phyloP scores from a whole-genome alignment of 1,140 invertebrate species.

The Drosophila pallidifrons region DNA sequence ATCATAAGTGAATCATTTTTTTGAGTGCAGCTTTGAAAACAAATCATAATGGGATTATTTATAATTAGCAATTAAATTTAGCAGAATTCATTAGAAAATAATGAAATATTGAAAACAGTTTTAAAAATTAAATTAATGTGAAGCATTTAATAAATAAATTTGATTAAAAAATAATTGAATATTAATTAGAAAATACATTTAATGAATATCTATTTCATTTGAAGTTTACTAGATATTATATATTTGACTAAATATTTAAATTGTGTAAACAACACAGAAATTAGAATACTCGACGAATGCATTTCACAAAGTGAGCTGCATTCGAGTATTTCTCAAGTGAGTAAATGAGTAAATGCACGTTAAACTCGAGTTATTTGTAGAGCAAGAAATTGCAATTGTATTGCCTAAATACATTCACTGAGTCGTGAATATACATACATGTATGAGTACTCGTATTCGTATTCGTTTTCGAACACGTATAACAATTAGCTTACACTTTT shows the following conservation, averaged over 20 bases:
- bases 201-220: no score
- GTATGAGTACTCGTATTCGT: constrained; percentile 2
- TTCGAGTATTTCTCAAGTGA: not conserved
- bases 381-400: constrained; percentile 7
- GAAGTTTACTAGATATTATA: no score
- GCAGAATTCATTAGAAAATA: no score
- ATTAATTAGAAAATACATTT: no score
- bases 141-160: no score
- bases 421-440: not conserved
- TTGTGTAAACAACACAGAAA: not conserved
- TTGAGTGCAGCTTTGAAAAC: not conserved
- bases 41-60: not conserved
- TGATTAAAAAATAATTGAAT: no score
- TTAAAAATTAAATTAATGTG: no score
- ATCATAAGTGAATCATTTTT: not conserved
- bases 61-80: no score
- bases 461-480: constrained; percentile 6
- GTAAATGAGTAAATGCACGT: not conserved
- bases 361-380: constrained; percentile 7
- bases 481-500: constrained; percentile 48
- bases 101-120: no score
- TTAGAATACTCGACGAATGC: not conserved
- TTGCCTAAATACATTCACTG: constrained; percentile 13
- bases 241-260: no score
- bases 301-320: not conserved